These are phyloP conservation scores for Tragopan temminckii DNA, from an alignment of 2,797 vertebrate genomes.

Conservation along the genomic window DNA sequence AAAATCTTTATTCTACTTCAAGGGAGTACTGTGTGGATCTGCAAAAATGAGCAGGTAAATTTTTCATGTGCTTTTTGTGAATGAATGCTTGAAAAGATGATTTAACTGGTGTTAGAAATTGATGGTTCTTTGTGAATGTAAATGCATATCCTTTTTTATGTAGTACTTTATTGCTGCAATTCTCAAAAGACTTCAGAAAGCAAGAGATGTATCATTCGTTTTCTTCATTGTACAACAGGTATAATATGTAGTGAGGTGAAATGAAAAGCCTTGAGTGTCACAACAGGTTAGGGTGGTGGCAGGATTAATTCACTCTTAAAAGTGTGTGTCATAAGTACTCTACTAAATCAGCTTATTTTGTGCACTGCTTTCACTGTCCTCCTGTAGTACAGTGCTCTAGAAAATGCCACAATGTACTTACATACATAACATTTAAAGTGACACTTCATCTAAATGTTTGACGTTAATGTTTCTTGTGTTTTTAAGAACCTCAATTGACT, in stretches of 20 bases:
- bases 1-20: slow-evolving; percentile 92
- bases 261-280: slow-evolving; percentile 44
- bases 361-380: background rate
- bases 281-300: slow-evolving; percentile 35
- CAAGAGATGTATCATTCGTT: slow-evolving; percentile 26
- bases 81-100: slow-evolving; percentile 34
- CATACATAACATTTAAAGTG: background rate
- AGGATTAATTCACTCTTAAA: slow-evolving; percentile 52
- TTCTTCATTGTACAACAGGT: no score
- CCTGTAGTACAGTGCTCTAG: background rate
- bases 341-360: slow-evolving; percentile 20
- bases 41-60: slow-evolving; percentile 96
- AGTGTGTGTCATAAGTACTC: slow-evolving; percentile 8
- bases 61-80: slow-evolving; percentile 37
- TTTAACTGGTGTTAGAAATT: slow-evolving; percentile 46
- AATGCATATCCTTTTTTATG: slow-evolving; percentile 43
- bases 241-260: slow-evolving; percentile 46
- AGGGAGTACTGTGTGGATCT: slow-evolving; percentile 93
- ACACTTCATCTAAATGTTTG: background rate
- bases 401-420: background rate
- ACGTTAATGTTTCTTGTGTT: background rate
- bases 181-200: slow-evolving; percentile 43
- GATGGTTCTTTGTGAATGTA: slow-evolving; percentile 46
- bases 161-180: slow-evolving; percentile 32
- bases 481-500: background rate